A percentile compares a stretch with the other conserved stretches of the same genome.
phyloP scores from a whole-genome alignment of 2,888 invertebrate genomes.

The Hypselothyrea guttata region DNA sequence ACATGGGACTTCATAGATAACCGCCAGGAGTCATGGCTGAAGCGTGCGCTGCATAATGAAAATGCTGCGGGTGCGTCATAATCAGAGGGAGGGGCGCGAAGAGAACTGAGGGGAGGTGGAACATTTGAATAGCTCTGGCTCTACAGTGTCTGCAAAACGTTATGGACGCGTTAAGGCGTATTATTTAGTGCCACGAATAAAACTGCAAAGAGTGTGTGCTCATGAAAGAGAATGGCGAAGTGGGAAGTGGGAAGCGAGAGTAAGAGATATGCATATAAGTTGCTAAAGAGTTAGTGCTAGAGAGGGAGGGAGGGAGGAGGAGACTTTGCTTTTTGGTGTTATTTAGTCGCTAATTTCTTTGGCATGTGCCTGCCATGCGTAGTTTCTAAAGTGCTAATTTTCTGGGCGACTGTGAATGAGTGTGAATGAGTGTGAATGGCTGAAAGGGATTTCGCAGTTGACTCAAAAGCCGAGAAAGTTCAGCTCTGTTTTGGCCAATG shows the following conservation, averaged over 20 bases:
- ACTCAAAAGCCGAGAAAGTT: conserved; percentile 60
- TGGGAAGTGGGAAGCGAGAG: no score
- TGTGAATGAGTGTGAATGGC: not conserved
- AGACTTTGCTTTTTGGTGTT: conserved; percentile 26
- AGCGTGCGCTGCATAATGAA: conserved; percentile 69
- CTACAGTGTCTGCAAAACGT: conserved; percentile 45
- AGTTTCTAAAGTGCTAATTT: conserved; percentile 50
- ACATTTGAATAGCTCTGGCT: conserved; percentile 46
- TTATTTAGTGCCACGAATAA: conserved; percentile 51
- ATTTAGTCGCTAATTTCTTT: conserved; percentile 51
- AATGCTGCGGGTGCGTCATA: conserved; percentile 46
- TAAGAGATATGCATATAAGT: no score
- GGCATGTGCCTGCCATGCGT: conserved; percentile 46
- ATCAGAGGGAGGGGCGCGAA: not conserved
- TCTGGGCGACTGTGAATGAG: conserved; percentile 9
- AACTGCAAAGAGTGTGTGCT: conserved; percentile 10
- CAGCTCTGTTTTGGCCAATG: conserved; percentile 19
- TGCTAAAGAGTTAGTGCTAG: no score
- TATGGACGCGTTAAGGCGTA: conserved; percentile 50
- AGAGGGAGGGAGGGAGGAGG: not conserved
- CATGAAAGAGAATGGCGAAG: not conserved
- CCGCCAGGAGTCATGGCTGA: conserved; percentile 56
- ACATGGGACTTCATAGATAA: conserved; percentile 65
- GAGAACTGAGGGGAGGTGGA: not conserved
- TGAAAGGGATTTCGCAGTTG: conserved; percentile 30